These are phyloP conservation scores for Strigamia transsilvanica DNA, from an alignment of 2,888 invertebrate genomes.

Conservation along the genomic window DNA sequence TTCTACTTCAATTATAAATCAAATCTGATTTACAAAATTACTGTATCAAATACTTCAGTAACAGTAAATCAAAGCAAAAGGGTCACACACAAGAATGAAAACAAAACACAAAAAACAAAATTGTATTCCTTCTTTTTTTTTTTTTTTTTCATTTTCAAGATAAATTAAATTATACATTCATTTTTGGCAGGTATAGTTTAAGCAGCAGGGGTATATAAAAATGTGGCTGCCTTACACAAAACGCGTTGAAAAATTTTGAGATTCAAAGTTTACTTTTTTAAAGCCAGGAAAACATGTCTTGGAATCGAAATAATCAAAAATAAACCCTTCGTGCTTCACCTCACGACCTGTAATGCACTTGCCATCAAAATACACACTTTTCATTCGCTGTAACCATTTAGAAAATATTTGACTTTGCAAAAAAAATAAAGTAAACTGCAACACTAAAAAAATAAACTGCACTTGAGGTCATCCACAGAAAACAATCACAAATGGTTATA, in stretches of 20 bases:
- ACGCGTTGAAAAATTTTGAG: neutral
- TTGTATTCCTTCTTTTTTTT: neutral
- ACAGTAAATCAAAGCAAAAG: neutral
- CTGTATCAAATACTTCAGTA: neutral
- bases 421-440: neutral
- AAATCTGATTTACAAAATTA: slow-evolving; percentile 11
- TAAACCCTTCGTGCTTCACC: neutral
- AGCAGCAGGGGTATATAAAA: slow-evolving; percentile 44
- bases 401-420: neutral
- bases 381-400: neutral
- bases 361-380: neutral
- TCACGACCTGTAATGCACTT: neutral
- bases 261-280: slow-evolving; percentile 18
- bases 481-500: neutral
- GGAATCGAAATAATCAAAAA: neutral
- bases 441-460: neutral
- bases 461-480: neutral
- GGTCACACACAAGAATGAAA: neutral
- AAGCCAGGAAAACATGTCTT: neutral
- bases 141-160: neutral
- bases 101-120: neutral
- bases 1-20: slow-evolving; percentile 17
- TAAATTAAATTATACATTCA: slow-evolving; percentile 42
- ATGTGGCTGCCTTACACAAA: slow-evolving; percentile 41
- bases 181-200: slow-evolving; percentile 40